A percentile compares a stretch with the other conserved stretches of the same genome.
Evolutionary conservation across 2,888 invertebrate species (phyloP).

Genomic region (Yponomeuta evonymella): DNA sequence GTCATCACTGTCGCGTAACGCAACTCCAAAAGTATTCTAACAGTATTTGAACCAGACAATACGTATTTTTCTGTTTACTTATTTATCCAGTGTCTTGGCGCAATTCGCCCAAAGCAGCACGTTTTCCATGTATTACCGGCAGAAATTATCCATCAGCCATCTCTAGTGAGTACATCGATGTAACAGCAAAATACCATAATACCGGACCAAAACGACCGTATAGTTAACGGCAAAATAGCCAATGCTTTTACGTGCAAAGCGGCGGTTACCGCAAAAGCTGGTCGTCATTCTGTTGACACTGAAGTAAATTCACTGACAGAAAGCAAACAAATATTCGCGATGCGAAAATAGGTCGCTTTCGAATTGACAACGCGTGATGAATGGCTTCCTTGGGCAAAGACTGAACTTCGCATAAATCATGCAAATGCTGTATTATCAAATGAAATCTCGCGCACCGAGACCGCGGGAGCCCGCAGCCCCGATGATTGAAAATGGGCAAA

Average conservation of each 20-base stretch:
- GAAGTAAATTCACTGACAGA: slow-evolving; percentile 19
- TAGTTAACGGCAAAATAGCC: background rate
- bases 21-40: too few relatives aligned
- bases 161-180: too few relatives aligned
- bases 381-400: slow-evolving; percentile 34
- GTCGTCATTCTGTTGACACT: background rate
- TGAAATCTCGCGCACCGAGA: slow-evolving; percentile 7
- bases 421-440: slow-evolving; percentile 13
- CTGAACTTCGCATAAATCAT: slow-evolving; percentile 51
- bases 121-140: too few relatives aligned
- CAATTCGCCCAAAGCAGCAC: too few relatives aligned
- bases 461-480: slow-evolving; percentile 4
- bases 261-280: background rate
- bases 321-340: slow-evolving; percentile 44
- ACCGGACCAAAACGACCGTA: background rate
- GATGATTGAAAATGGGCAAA: background rate
- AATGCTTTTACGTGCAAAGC: background rate
- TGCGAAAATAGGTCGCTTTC: slow-evolving; percentile 56
- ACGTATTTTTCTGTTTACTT: too few relatives aligned
- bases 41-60: too few relatives aligned
- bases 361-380: slow-evolving; percentile 62
- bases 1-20: too few relatives aligned
- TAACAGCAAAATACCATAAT: background rate
- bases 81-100: too few relatives aligned
- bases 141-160: too few relatives aligned